Conservation (phyloP, 2,797 vertebrate genomes). For the Rhyacichthys aspro region DNA sequence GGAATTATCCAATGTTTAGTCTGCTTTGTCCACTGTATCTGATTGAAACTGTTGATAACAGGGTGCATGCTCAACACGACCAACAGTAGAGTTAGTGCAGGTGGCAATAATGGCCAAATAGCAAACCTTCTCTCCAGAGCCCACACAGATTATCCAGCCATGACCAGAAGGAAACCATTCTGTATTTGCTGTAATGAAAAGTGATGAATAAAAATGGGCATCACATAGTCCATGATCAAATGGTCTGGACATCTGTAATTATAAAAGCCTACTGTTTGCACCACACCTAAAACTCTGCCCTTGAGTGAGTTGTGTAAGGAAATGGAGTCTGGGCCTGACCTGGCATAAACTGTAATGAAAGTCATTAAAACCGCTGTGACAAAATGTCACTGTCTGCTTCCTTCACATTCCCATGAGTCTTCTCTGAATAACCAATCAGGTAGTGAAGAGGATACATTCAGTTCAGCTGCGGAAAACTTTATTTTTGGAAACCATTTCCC, state of each 20-base stretch:
- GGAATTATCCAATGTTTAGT: slow-evolving; percentile 9
- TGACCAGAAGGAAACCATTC: slow-evolving; percentile 5
- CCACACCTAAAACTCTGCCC: slow-evolving; percentile 53
- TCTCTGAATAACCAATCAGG: slow-evolving; percentile 48
- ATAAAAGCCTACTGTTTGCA: slow-evolving; percentile 52
- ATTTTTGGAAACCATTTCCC: slow-evolving; percentile 49
- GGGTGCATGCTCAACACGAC: neutral
- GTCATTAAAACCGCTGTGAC: slow-evolving; percentile 49
- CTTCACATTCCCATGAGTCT: slow-evolving; percentile 40
- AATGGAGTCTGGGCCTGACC: slow-evolving; percentile 44
- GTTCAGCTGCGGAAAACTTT: slow-evolving; percentile 72
- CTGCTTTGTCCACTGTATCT: slow-evolving; percentile 9
- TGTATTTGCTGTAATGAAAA: slow-evolving; percentile 11
- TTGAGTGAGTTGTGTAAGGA: slow-evolving; percentile 34
- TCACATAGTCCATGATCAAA: slow-evolving; percentile 54
- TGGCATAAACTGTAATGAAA: slow-evolving; percentile 42
- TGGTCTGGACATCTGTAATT: slow-evolving; percentile 60
- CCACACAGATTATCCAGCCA: slow-evolving; percentile 10
- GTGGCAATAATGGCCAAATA: neutral
- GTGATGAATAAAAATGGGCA: slow-evolving; percentile 24
- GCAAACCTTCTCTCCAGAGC: slow-evolving; percentile 5
- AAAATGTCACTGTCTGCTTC: slow-evolving; percentile 60
- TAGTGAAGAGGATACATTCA: slow-evolving; percentile 41
- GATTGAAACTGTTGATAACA: slow-evolving; percentile 16
- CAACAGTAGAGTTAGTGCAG: neutral